A percentile compares a stretch with the other conserved stretches of the same genome.
These are phyloP conservation scores for Drosophila lacertosa DNA, from an alignment of 1,140 invertebrate genomes.

Conservation along the genomic window DNA sequence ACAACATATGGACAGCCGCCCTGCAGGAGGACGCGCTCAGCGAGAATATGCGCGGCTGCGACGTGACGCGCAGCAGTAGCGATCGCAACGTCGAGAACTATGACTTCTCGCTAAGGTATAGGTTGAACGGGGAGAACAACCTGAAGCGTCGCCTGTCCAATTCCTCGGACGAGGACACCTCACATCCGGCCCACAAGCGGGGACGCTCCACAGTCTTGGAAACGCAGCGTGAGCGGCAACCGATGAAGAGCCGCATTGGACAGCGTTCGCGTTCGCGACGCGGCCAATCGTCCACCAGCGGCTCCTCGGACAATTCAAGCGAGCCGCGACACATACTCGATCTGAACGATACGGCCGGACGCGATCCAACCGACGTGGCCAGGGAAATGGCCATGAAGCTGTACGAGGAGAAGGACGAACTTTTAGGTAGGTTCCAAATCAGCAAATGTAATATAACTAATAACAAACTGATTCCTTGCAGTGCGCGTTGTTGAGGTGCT, in stretches of 20 bases:
- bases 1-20: conserved; percentile 87
- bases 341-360: conserved; percentile 79
- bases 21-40: conserved; percentile 87
- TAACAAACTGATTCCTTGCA: conserved; percentile 64
- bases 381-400: conserved; percentile 89
- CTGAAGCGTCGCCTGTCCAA: conserved; percentile 81
- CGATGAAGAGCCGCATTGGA: conserved; percentile 52
- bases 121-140: conserved; percentile 66
- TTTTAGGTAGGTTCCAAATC: conserved; percentile 86
- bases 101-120: conserved; percentile 84
- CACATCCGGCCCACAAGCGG: conserved; percentile 67
- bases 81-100: conserved; percentile 87
- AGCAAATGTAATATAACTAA: not conserved
- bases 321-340: conserved; percentile 84
- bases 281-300: conserved; percentile 68
- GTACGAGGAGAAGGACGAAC: conserved; percentile 88
- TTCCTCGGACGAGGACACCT: conserved; percentile 63
- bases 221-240: conserved; percentile 21
- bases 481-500: conserved; percentile 89
- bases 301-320: conserved; percentile 68
- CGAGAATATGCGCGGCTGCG: conserved; percentile 86
- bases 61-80: conserved; percentile 85
- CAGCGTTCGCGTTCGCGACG: conserved; percentile 53
- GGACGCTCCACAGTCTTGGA: conserved; percentile 43
- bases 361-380: conserved; percentile 86